These are phyloP conservation scores for Pasiphila rectangulata DNA, from an alignment of 2,888 invertebrate species.

Conservation along the genomic window DNA sequence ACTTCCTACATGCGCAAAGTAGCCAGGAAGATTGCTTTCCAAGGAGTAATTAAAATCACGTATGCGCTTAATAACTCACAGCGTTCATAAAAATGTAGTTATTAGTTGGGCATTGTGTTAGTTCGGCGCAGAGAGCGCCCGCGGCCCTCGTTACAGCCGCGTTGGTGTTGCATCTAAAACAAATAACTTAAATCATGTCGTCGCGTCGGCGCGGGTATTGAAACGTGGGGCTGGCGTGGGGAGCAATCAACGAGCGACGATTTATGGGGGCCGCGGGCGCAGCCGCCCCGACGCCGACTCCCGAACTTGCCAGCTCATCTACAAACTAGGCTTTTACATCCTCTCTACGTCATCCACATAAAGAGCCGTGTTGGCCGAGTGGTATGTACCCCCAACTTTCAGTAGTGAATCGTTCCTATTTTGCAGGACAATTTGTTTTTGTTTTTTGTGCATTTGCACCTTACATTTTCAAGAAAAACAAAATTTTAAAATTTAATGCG, in stretches of 20 bases:
- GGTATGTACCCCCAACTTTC: too few relatives aligned
- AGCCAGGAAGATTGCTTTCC: background rate
- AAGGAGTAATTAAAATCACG: slow-evolving; percentile 44
- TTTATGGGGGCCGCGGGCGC: slow-evolving; percentile 47
- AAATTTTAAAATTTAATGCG: too few relatives aligned
- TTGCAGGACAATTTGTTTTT: too few relatives aligned
- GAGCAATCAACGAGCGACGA: slow-evolving; percentile 68
- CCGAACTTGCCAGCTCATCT: background rate
- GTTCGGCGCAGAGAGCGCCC: slow-evolving; percentile 42
- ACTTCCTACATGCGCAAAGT: too few relatives aligned
- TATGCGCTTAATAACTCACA: slow-evolving; percentile 44
- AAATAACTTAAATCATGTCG: slow-evolving; percentile 69
- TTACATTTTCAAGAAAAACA: too few relatives aligned
- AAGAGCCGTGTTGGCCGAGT: too few relatives aligned
- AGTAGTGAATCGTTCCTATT: too few relatives aligned
- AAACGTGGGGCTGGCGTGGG: slow-evolving; percentile 51
- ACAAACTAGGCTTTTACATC: too few relatives aligned
- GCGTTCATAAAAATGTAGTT: slow-evolving; percentile 41
- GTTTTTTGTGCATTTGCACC: too few relatives aligned
- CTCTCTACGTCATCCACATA: too few relatives aligned
- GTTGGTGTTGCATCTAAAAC: slow-evolving; percentile 62
- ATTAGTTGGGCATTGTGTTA: slow-evolving; percentile 45
- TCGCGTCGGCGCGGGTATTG: slow-evolving; percentile 48
- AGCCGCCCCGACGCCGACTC: slow-evolving; percentile 34
- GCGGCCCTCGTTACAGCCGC: slow-evolving; percentile 52